A percentile compares a stretch with the other conserved stretches of the same genome.
phyloP scores from a whole-genome alignment of 2,797 vertebrate genomes.

The Setipinna tenuifilis region DNA sequence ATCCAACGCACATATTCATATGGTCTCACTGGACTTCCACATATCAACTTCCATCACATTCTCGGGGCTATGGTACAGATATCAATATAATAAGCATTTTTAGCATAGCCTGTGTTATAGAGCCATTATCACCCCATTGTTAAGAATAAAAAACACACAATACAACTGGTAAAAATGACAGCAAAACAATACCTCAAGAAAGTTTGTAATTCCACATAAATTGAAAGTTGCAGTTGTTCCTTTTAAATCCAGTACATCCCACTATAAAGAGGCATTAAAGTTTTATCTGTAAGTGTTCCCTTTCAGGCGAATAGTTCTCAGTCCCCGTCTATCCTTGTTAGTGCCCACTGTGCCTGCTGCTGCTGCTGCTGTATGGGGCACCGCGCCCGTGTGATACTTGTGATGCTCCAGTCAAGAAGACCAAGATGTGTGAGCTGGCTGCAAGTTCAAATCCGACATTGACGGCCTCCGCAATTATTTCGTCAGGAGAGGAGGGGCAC shows the following conservation, averaged over 20 bases:
- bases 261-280: constrained; percentile 54
- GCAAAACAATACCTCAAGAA: constrained; percentile 58
- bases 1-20: neutral
- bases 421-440: constrained; percentile 74
- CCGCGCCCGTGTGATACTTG: constrained; percentile 63
- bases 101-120: no score
- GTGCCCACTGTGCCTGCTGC: constrained; percentile 43
- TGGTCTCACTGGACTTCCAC: neutral
- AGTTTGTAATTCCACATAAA: constrained; percentile 62
- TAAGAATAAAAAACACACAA: no score
- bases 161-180: neutral
- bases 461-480: constrained; percentile 85
- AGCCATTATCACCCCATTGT: neutral
- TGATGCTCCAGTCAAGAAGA: constrained; percentile 67
- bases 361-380: constrained; percentile 63
- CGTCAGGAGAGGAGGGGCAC: constrained; percentile 92
- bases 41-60: neutral
- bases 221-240: constrained; percentile 41
- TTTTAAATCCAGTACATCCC: constrained; percentile 52
- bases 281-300: constrained; percentile 27
- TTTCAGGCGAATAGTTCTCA: neutral
- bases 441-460: constrained; percentile 85
- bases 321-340: constrained; percentile 40
- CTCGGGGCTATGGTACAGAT: neutral
- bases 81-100: neutral